A percentile compares a stretch with the other conserved stretches of the same genome.
These are phyloP conservation scores for Aelia acuminata DNA, from an alignment of 2,888 invertebrate species.

Conservation along the genomic window DNA sequence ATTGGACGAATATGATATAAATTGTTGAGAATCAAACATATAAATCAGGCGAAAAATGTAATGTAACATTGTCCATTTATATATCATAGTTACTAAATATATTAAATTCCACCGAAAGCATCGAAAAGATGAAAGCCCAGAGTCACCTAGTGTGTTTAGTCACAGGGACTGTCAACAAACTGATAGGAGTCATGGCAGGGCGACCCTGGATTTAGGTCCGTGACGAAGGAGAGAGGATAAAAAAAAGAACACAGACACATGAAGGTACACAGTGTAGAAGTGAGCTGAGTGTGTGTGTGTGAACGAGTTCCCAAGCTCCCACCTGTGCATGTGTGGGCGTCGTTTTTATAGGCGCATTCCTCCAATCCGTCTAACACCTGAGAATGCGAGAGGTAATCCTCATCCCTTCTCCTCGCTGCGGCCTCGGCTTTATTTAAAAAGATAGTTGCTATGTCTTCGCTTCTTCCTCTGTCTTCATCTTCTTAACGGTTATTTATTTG, in stretches of 20 bases:
- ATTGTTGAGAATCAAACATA: too few relatives aligned
- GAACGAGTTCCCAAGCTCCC: slow-evolving; percentile 47
- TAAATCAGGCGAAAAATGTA: too few relatives aligned
- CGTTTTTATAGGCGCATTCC: slow-evolving; percentile 48
- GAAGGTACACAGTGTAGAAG: slow-evolving; percentile 23
- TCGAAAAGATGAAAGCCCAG: neutral
- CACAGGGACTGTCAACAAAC: slow-evolving; percentile 18
- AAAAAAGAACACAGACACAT: slow-evolving; percentile 35
- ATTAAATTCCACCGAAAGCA: neutral
- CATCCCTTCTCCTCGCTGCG: neutral
- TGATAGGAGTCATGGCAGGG: slow-evolving; percentile 10
- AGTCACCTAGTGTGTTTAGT: neutral
- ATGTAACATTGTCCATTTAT: too few relatives aligned
- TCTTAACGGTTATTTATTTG: neutral
- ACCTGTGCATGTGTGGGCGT: slow-evolving; percentile 48
- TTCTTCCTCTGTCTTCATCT: neutral
- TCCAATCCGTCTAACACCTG: slow-evolving; percentile 50
- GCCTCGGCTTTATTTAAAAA: slow-evolving; percentile 18
- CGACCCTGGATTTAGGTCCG: slow-evolving; percentile 33
- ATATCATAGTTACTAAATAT: neutral
- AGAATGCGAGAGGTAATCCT: slow-evolving; percentile 50
- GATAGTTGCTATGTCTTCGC: neutral
- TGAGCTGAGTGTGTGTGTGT: slow-evolving; percentile 11
- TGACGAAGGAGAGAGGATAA: slow-evolving; percentile 34
- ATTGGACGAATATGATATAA: too few relatives aligned